Evolutionary conservation across 2,113 vertebrate species (phyloP), one percentile per base, ranked within the genome.

Genomic region (Megaptera novaeangliae): DNA sequence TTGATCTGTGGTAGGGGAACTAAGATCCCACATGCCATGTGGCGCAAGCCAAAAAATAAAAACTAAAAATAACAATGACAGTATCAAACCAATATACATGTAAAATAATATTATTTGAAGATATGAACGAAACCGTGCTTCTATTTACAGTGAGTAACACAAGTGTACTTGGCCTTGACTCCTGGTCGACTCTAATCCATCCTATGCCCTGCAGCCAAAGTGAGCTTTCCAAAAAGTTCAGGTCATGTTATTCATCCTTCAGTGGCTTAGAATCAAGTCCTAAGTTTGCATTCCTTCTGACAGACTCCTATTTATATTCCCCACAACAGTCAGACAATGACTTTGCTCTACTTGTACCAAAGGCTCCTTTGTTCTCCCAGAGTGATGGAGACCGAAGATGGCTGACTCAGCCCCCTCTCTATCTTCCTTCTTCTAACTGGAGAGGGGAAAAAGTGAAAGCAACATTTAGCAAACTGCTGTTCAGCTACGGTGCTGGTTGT

Each of bases 311-410:
- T 49, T 63, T 68, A 27, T 52, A 83, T 44, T 77, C n/a, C 2
- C 18, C 81, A 69, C 41, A 31, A 39, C 2, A 36, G 10, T 36
- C 41, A 87, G 29, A 91, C 52, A 18, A 10, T 20, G 36, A 27
- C 72, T 91, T 39, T 29, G 17, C 9, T 36, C 23, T 41, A 46
- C 66, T 61, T 17, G 36, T 39, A 34, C 23, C 55, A 15, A 83
- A 52, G 69, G 2, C 34, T 21, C n/a, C 81, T 84, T 25, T 80
- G 46, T n/a, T 88, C 55, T 49, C 27, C 20, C 3, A 0, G 0
- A 4, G 1, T 49, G 82, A 7, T 25, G 5, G 23, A 23, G 7
- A 0, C 6, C 9, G 1, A 2, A 52, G 46, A 63, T 14, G 8
- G 39, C 52, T 82, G 36, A 6, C 34, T 72, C 64, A 2, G 2